Evolutionary conservation across 37 sponge, comb jelly and placozoan species (phyloP).

Genomic region (Tethya wilhelma): DNA sequence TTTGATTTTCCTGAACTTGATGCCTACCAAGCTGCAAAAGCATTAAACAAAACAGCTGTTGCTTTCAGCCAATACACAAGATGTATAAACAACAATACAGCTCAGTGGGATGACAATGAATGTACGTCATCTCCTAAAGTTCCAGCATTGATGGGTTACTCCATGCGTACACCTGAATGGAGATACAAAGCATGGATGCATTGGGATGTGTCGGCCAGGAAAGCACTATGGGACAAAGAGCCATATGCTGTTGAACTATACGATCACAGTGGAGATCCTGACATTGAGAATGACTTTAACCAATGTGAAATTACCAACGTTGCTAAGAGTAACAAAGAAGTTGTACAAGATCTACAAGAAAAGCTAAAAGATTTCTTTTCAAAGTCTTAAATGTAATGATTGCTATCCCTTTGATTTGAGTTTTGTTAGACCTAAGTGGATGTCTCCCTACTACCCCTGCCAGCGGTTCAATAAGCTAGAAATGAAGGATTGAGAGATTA

Average conservation of each 20-base stretch:
- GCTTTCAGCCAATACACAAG: slow-evolving; percentile 6
- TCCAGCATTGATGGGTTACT: slow-evolving; percentile 18
- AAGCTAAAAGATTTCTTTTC: slow-evolving; percentile 13
- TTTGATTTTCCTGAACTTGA: slow-evolving; percentile 9
- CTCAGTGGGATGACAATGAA: not conserved
- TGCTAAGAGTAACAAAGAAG: not conserved
- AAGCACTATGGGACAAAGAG: slow-evolving; percentile 6
- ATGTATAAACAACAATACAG: not conserved
- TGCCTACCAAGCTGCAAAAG: slow-evolving; percentile 3
- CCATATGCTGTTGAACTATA: slow-evolving; percentile 24
- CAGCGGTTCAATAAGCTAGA: too few relatives aligned
- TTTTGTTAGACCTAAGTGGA: too few relatives aligned
- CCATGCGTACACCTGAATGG: slow-evolving; percentile 22
- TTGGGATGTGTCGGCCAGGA: not conserved
- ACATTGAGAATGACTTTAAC: slow-evolving; percentile 8
- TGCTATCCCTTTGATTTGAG: too few relatives aligned
- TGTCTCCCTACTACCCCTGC: too few relatives aligned
- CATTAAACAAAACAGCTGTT: not conserved
- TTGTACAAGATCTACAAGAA: slow-evolving; percentile 1
- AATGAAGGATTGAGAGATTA: too few relatives aligned
- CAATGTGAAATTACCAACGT: not conserved
- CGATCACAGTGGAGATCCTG: slow-evolving; percentile 5
- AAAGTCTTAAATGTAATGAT: too few relatives aligned
- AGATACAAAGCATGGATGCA: slow-evolving; percentile 21
- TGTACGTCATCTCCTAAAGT: not conserved